Conservation (phyloP, 2,888 invertebrate genomes). For the Sisyra terminalis region DNA sequence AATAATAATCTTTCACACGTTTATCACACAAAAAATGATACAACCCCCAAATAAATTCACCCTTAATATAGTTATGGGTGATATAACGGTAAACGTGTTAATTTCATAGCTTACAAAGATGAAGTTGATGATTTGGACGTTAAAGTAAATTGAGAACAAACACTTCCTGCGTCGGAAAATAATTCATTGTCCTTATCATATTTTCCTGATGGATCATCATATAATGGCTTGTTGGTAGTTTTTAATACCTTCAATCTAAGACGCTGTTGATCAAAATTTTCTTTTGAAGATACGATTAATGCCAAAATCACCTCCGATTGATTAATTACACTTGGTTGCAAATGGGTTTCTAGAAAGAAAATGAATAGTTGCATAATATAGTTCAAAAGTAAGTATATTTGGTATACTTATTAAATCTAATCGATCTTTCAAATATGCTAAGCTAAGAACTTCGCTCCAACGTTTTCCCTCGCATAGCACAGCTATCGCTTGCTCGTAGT, state of each 20-base stretch:
- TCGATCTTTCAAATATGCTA: slow-evolving; percentile 35
- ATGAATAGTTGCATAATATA: slow-evolving; percentile 12
- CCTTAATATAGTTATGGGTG: too few species aligned
- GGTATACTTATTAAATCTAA: slow-evolving; percentile 37
- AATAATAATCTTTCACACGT: too few species aligned
- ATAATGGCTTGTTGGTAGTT: background rate
- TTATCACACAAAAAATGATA: too few species aligned
- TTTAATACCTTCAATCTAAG: slow-evolving; percentile 33
- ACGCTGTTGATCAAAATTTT: slow-evolving; percentile 35
- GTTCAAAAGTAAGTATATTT: slow-evolving; percentile 11
- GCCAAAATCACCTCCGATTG: slow-evolving; percentile 26
- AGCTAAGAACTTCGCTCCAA: slow-evolving; percentile 49
- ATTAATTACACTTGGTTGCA: slow-evolving; percentile 29
- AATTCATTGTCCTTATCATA: slow-evolving; percentile 17
- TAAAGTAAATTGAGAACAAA: slow-evolving; percentile 10
- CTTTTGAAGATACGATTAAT: slow-evolving; percentile 32
- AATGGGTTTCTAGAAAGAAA: slow-evolving; percentile 24
- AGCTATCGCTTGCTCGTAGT: slow-evolving; percentile 41
- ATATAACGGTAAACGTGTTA: too few species aligned
- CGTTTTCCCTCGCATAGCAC: slow-evolving; percentile 47
- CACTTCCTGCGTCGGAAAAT: slow-evolving; percentile 5
- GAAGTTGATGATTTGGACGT: slow-evolving; percentile 30
- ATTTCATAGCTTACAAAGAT: slow-evolving; percentile 40
- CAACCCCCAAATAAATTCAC: too few species aligned
- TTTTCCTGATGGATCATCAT: background rate